These are phyloP conservation scores for Smutsia gigantea DNA, from an alignment of 2,797 vertebrate genomes.

Conservation along the genomic window DNA sequence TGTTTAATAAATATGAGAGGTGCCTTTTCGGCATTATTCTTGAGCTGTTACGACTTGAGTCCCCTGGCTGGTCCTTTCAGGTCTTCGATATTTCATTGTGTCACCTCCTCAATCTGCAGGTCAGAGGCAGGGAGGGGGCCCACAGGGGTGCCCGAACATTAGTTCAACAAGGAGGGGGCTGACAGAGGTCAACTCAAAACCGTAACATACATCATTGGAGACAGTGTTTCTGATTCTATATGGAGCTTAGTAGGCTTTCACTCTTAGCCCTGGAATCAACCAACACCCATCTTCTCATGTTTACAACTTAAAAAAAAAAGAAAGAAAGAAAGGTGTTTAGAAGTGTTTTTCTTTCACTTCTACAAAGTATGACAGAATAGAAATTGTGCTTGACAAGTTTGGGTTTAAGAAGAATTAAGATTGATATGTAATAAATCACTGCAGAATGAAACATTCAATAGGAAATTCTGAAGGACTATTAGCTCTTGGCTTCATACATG, in stretches of 20 bases:
- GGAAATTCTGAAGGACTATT: slow-evolving; percentile 37
- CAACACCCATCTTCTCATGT: slow-evolving; percentile 2
- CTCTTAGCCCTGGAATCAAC: slow-evolving; percentile 30
- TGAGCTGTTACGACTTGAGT: too few species aligned
- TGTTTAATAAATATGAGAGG: too few species aligned
- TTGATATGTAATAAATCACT: slow-evolving; percentile 62
- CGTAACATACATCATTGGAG: slow-evolving; percentile 12
- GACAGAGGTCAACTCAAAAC: slow-evolving; percentile 20
- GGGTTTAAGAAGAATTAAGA: slow-evolving; percentile 64
- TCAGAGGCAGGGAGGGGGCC: too few species aligned
- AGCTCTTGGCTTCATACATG: slow-evolving; percentile 22
- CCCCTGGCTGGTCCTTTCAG: too few species aligned
- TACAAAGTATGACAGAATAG: slow-evolving; percentile 47
- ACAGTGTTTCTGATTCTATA: slow-evolving; percentile 35
- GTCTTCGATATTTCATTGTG: too few species aligned
- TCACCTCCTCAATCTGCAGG: too few species aligned
- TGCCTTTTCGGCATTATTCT: too few species aligned
- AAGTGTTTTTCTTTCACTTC: slow-evolving; percentile 42
- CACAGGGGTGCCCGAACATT: too few species aligned
- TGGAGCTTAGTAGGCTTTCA: slow-evolving; percentile 31
- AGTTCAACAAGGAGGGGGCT: too few species aligned
- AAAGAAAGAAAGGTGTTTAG: slow-evolving; percentile 33
- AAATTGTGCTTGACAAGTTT: slow-evolving; percentile 55
- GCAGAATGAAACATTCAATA: slow-evolving; percentile 11
- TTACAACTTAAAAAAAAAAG: slow-evolving; percentile 23